phyloP scores from a whole-genome alignment of 2,113 vertebrate genomes.

The Myotis yumanensis region DNA sequence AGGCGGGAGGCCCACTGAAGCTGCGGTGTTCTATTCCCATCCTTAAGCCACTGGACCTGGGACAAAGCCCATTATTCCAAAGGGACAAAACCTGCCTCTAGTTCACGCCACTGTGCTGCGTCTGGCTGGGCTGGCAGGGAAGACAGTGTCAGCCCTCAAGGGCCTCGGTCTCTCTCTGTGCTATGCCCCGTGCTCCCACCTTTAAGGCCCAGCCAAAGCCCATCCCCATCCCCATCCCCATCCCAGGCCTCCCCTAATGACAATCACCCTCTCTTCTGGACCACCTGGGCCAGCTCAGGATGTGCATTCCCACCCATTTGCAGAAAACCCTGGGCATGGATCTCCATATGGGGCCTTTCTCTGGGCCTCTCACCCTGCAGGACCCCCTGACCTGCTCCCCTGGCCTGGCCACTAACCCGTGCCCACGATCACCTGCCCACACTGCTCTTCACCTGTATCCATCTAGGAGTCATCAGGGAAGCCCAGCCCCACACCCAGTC shows the following conservation, averaged over 20 bases:
- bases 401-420: background rate
- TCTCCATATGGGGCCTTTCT: background rate
- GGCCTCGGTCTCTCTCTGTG: background rate
- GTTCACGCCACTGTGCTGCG: background rate
- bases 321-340: too few relatives aligned
- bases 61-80: background rate
- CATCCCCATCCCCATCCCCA: too few relatives aligned
- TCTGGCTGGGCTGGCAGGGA: background rate
- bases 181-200: background rate
- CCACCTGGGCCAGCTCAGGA: background rate
- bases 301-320: too few relatives aligned
- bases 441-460: background rate
- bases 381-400: background rate
- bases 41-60: background rate
- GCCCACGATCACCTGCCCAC: fast-evolving
- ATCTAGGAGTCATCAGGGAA: background rate
- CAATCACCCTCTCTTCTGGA: background rate
- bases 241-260: background rate
- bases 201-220: background rate
- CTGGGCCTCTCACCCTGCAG: background rate
- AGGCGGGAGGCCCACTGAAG: background rate
- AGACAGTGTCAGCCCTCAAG: background rate
- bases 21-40: background rate
- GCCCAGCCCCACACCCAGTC: background rate
- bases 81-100: background rate